Percentiles rank a stretch among this genome's conserved stretches.
These are phyloP conservation scores for Piaya cayana DNA, from an alignment of 2,113 vertebrate genomes.

Conservation along the genomic window DNA sequence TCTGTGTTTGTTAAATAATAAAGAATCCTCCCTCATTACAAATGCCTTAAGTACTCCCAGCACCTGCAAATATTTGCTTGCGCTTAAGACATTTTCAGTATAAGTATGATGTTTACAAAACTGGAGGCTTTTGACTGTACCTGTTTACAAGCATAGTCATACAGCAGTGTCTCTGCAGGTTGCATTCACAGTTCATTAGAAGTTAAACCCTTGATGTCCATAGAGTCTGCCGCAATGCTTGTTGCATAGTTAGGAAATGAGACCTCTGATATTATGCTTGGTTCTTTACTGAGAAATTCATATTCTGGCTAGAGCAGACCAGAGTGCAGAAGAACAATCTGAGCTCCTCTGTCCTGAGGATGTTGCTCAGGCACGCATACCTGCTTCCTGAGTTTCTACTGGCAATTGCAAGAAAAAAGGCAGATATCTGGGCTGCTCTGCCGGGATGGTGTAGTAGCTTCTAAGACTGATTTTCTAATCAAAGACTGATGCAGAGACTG, in stretches of 20 bases:
- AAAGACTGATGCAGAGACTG: background rate
- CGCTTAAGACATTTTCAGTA: background rate
- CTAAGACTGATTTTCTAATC: background rate
- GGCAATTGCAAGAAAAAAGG: background rate
- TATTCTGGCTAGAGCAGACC: background rate
- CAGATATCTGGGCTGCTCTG: background rate
- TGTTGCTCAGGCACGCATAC: background rate
- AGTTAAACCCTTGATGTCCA: background rate
- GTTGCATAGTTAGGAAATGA: background rate
- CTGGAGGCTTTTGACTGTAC: background rate
- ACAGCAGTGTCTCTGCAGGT: background rate
- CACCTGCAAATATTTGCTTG: background rate
- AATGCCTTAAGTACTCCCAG: background rate
- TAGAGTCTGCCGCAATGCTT: background rate
- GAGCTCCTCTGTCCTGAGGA: background rate
- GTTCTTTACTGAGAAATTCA: background rate
- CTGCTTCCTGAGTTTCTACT: background rate
- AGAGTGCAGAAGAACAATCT: background rate
- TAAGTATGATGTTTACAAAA: background rate
- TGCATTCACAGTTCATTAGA: background rate
- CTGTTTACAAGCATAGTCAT: slow-evolving; percentile 10
- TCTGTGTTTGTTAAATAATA: background rate
- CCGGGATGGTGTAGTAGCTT: background rate
- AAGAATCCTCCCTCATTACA: background rate
- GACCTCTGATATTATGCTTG: background rate